Evolutionary conservation across 2,113 vertebrate species (phyloP), one percentile per base, ranked within the genome.

Genomic region (Hydropotes inermis): DNA sequence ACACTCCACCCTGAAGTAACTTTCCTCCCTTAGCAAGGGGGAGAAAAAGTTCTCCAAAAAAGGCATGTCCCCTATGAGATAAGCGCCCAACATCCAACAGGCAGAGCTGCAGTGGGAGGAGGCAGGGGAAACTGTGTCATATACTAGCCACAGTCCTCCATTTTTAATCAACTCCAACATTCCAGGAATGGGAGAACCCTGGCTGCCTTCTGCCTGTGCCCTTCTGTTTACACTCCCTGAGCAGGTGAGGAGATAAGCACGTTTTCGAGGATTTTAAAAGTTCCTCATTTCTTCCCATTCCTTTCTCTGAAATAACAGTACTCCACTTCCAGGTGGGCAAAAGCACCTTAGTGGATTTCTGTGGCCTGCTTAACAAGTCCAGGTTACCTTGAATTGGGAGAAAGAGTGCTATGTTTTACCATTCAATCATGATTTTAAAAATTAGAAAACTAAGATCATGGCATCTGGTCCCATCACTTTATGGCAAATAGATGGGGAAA

Each of bases 301-400:
- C 28, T 95, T 97, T 96, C 70, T 87, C n/a, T 90, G 50, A 90
- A 93, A 96, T 95, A 64, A 97, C 33, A 50, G 55, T 78, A 76
- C 15, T 74, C 39, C 39, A 45, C 47, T 17, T 91, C 28, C 39
- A 64, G 39, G 16, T 76, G 47, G 70, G 55, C 86, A 76, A 60
- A 96, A 93, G 64, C 12, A 52, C 12, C 19, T 93, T 83, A 70
- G 76, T 55, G 76, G n/a, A 30, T 76, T 96, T 30, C 61, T 70
- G 74, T 90, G 86, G 47, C 67, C 39, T 93, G 25, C 30, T 96
- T 88, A 67, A 87, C 16, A 33, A 70, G 85, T 70, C 11, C n/a
- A 60, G 52, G 30, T 27, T 61, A n/a, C 43, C 60, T 7, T 60
- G n/a, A 84, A 54, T 91, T 84, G 47, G 25, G 89, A 87, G 27